A percentile compares a stretch with the other conserved stretches of the same genome.
Evolutionary conservation across 64 coral and sea anemone species (phyloP).

Genomic region (Trachythela sp.): DNA sequence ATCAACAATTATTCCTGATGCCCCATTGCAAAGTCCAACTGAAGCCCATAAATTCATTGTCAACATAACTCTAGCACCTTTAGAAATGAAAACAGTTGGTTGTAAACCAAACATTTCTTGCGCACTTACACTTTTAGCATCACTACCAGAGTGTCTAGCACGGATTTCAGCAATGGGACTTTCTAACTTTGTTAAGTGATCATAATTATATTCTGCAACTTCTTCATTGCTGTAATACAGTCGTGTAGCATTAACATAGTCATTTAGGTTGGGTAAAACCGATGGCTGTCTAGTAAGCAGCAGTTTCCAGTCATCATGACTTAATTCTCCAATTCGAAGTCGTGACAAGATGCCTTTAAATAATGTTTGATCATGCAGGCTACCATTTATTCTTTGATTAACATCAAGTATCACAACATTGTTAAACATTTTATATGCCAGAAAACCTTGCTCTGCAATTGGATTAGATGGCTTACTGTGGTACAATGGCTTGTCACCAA

Average conservation of each 20-base stretch:
- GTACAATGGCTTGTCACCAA: neutral
- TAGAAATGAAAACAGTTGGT: neutral
- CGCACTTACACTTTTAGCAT: conserved; percentile 8
- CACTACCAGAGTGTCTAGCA: conserved; percentile 10
- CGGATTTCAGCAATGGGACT: neutral
- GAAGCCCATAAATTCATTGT: conserved; percentile 18
- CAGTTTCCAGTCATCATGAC: neutral
- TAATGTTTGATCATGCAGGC: neutral
- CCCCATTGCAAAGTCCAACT: conserved; percentile 5
- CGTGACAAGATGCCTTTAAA: conserved; percentile 15
- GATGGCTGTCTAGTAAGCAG: conserved; percentile 9
- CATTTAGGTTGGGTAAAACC: neutral
- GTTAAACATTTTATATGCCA: conserved; percentile 19
- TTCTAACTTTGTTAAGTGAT: neutral
- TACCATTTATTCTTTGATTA: conserved; percentile 16
- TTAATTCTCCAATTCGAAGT: conserved; percentile 11
- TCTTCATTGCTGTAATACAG: conserved; percentile 12
- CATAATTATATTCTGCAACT: neutral
- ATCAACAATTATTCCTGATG: conserved; percentile 7
- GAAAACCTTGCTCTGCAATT: conserved; percentile 2
- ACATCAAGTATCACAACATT: neutral
- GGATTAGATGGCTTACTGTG: neutral
- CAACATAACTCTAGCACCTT: conserved; percentile 5
- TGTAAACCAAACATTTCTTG: conserved; percentile 11
- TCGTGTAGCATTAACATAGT: neutral